Base-by-base conservation (phyloP, 1,140 invertebrate species). In the Spodoptera litura region DNA sequence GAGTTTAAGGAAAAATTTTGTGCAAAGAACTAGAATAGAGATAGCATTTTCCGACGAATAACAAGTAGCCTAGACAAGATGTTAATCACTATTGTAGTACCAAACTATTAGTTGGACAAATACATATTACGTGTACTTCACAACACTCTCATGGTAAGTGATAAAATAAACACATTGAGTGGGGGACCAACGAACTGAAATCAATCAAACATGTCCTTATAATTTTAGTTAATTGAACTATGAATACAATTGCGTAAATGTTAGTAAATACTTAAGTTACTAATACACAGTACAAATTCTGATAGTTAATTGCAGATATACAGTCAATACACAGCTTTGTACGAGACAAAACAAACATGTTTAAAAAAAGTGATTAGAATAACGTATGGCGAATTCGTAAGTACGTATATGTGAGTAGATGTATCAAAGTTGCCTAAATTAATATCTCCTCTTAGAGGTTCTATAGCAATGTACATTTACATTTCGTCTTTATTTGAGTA, bases 291-390 rank as follows among this genome's bases (percentile, higher is more conserved):
- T 44, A 44, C 15, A 44, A 44, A 62, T 38, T 49, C 9, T 9
- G 31, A 13, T 64, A 49, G 11, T 9, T 64, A 64, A 64, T 64
- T 64, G 35, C 15, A 64, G 35, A 64, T 4, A 15, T 2, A 53
- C 38, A 44, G 38, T 71, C 27, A 56, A 56, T 55, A n/a, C 68
- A 71, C 55, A 55, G 68, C 8, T 71, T 56, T 35, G 68, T 56
- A 52, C 31, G 66, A 12, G 68, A 38, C 31, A 35, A 71, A 71
- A 53, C 51, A 53, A 71, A 71, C 52, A 31, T 27, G 68, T 25
- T 13, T 55, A 35, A 38, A 53, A 70, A 70, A n/a, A 49, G 15
- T 49, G 61, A 20, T 20, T 20, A 20, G n/a, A 64, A 15, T 64
- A 64, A 6, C 35, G n/a, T 64, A 64, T 15, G 15, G n/a, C 61